Conservation (phyloP, 2,797 vertebrate species). For the Toxotes lorentzi region DNA sequence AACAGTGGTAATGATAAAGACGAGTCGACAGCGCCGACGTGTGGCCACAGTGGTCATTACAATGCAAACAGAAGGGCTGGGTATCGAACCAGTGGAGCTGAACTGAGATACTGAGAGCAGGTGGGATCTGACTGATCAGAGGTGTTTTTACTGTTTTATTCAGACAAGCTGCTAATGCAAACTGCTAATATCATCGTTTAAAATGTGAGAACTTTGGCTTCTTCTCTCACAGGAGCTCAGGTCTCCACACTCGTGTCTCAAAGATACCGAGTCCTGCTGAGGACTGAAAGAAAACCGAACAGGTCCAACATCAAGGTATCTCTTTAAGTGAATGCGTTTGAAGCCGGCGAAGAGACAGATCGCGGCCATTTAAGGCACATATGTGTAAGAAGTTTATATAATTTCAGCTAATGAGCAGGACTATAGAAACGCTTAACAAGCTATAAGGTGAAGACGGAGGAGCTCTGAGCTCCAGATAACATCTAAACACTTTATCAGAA, state of each 20-base stretch:
- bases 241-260: not conserved
- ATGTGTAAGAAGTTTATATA: constrained; percentile 68
- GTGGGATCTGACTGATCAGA: too few species aligned
- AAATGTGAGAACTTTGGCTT: constrained; percentile 9
- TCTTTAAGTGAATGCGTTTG: constrained; percentile 50
- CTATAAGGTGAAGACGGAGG: constrained; percentile 69
- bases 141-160: too few species aligned
- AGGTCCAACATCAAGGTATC: constrained; percentile 71
- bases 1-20: not conserved
- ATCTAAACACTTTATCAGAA: constrained; percentile 72
- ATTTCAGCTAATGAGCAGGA: constrained; percentile 63
- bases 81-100: too few species aligned
- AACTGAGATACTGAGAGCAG: too few species aligned
- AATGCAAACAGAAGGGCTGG: constrained; percentile 1
- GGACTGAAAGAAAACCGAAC: not conserved
- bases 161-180: too few species aligned
- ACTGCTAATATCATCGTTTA: too few species aligned
- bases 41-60: too few species aligned
- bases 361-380: constrained; percentile 76
- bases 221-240: not conserved
- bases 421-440: constrained; percentile 66
- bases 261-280: not conserved
- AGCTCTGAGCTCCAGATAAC: constrained; percentile 60
- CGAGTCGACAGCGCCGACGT: not conserved
- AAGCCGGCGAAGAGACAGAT: constrained; percentile 49